Percentiles rank a stretch among this genome's conserved stretches.
phyloP scores from a whole-genome alignment of 2,113 vertebrate genomes.

The Chascanopsetta lugubris region DNA sequence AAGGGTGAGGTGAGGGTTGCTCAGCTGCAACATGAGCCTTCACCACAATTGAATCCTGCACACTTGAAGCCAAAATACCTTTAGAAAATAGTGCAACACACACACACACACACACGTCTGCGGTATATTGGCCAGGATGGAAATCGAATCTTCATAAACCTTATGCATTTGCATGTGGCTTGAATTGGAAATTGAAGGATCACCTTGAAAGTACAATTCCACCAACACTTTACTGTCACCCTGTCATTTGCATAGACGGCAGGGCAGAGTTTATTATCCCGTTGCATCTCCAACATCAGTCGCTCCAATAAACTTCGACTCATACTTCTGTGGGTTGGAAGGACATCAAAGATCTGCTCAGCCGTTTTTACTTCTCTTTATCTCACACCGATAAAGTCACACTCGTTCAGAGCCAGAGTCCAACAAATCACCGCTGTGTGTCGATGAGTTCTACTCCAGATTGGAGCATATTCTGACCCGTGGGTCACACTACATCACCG shows the following conservation, averaged over 20 bases:
- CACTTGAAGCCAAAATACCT: too few species aligned
- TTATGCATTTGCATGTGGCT: background rate
- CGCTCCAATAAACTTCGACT: slow-evolving; percentile 15
- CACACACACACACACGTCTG: too few species aligned
- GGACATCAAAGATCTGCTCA: slow-evolving; percentile 27
- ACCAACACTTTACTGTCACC: slow-evolving; percentile 3
- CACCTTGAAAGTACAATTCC: background rate
- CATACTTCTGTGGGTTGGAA: slow-evolving; percentile 17
- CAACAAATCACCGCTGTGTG: slow-evolving; percentile 68
- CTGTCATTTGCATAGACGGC: slow-evolving; percentile 5
- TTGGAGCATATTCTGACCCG: slow-evolving; percentile 59
- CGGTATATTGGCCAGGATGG: background rate
- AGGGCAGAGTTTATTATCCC: slow-evolving; percentile 11
- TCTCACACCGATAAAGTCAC: slow-evolving; percentile 44
- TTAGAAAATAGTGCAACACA: too few species aligned
- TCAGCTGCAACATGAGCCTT: too few species aligned
- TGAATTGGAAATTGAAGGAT: background rate
- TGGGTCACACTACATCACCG: slow-evolving; percentile 71
- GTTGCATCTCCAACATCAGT: slow-evolving; percentile 34
- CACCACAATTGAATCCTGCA: too few species aligned
- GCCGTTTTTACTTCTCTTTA: slow-evolving; percentile 24
- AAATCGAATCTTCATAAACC: background rate
- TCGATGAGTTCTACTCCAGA: slow-evolving; percentile 40
- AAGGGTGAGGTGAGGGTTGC: too few species aligned
- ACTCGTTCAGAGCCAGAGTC: slow-evolving; percentile 29